Evolutionary conservation across 1,140 invertebrate species (phyloP), one percentile per base, ranked within the genome.

Genomic region (Hyposmocoma kahamanoa): DNA sequence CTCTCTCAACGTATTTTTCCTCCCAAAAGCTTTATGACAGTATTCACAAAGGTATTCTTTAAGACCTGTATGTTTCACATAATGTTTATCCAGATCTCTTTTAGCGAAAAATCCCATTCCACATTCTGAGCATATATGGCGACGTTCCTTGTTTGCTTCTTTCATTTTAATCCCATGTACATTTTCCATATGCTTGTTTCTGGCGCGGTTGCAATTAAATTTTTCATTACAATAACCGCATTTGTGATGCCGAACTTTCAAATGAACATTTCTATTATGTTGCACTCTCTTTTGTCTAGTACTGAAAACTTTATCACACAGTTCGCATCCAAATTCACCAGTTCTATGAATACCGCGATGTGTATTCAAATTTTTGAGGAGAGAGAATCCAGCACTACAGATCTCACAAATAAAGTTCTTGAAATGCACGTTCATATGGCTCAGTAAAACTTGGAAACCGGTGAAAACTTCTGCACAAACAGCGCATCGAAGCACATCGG

Each of bases 1-100:
- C 56, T 94, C 93, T 45, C 92, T 89, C 0, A 95, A 72, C 66
- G 94, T 94, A 60, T 93, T 92, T 62, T 94, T 93, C 1, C 92
- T 88, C 0, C 91, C 92, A 56, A 95, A 95, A 38, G 89, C 89
- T 62, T 94, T 94, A 2, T 90, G 89, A 72, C 94, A 95, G 4
- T 93, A 84, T 30, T 94, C 91, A 67, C 94, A 96, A 22, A 89
- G 88, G 63, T 91, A 93, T 72, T 92, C 89, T 56, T 93, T 93
- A 51, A 92, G 87, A 0, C 93, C 93, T 0, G 92, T 93, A 67
- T 95, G 94, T 3, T 90, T 91, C 1, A 92, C 89, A 58, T 90
- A 87, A 61, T 95, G 94, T 6, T 92, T 86, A 8, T 91, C 84
- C 22, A 95, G 71, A 62, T 92, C 90, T 52, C 92, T 92, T 50